These are phyloP conservation scores for Callinectes sapidus DNA, from an alignment of 2,888 invertebrate genomes.

Conservation along the genomic window DNA sequence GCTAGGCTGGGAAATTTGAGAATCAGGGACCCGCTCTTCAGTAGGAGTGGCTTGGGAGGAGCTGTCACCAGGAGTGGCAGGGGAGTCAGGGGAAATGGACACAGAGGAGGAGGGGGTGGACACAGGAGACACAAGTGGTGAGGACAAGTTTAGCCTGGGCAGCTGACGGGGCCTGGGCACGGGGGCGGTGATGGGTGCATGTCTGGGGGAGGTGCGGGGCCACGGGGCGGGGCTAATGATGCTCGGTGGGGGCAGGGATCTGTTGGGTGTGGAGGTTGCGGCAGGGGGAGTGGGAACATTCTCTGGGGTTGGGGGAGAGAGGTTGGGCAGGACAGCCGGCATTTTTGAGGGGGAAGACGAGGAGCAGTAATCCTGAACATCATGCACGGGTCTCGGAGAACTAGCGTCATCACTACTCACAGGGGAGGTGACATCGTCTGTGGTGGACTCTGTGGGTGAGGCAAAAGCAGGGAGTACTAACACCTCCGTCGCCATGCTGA, in stretches of 20 bases:
- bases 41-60: constrained; percentile 57
- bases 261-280: constrained; percentile 59
- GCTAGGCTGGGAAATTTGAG: constrained; percentile 53
- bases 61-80: constrained; percentile 58
- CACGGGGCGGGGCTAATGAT: constrained; percentile 62
- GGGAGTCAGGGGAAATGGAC: constrained; percentile 67
- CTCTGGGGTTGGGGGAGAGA: constrained; percentile 67
- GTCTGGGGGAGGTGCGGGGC: constrained; percentile 60
- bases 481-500: constrained; percentile 70
- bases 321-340: constrained; percentile 57
- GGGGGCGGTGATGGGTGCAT: constrained; percentile 60
- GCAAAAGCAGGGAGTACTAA: constrained; percentile 71
- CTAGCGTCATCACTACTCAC: constrained; percentile 67
- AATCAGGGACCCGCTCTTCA: constrained; percentile 52
- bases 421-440: constrained; percentile 71
- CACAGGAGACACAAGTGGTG: constrained; percentile 64
- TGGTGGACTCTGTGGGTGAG: constrained; percentile 72
- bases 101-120: constrained; percentile 59
- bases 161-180: constrained; percentile 67
- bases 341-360: constrained; percentile 51
- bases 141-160: constrained; percentile 55
- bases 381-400: constrained; percentile 60
- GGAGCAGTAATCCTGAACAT: constrained; percentile 42
- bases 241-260: constrained; percentile 49
- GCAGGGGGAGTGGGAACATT: constrained; percentile 55